A percentile compares a stretch with the other conserved stretches of the same genome.
Evolutionary conservation across 2,888 invertebrate genomes (phyloP).

Genomic region (Drosophila bunnanda): DNA sequence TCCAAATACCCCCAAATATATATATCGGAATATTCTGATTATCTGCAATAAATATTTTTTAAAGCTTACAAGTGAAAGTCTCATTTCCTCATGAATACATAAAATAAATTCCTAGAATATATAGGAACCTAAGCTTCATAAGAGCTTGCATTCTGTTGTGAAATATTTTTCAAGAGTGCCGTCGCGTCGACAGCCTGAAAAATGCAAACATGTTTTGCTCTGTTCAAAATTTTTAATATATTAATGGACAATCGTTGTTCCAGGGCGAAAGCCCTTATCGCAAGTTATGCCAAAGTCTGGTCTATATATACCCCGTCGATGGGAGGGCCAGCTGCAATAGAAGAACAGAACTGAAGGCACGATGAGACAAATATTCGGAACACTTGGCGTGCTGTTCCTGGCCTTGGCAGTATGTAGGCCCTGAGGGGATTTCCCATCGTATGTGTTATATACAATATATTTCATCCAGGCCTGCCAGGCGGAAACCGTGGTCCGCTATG

Average conservation of each 20-base stretch:
- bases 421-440: not conserved
- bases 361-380: conserved; percentile 24
- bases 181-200: not conserved
- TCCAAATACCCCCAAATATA: not conserved
- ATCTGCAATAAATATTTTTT: not conserved
- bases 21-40: not conserved
- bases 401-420: conserved; percentile 49
- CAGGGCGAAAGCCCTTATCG: conserved; percentile 10
- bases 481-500: conserved; percentile 18
- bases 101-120: not conserved
- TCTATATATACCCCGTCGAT: conserved; percentile 16
- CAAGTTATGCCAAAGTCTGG: not conserved
- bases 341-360: not conserved
- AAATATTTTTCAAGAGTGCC: conserved; percentile 3
- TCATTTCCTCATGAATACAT: not conserved
- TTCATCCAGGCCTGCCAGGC: conserved; percentile 11
- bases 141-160: not conserved
- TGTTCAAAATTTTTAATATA: conserved; percentile 4
- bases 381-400: conserved; percentile 47
- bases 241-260: conserved; percentile 24
- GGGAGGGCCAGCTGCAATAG: conserved; percentile 1
- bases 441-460: not conserved
- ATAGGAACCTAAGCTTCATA: not conserved
- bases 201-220: conserved; percentile 2
- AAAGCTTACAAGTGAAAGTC: not conserved